Evolutionary conservation across 30 jellyfish, hydroid and myxozoan genomes (phyloP), one percentile per base, ranked within the genome.

Genomic region (Turritopsis rubra): DNA sequence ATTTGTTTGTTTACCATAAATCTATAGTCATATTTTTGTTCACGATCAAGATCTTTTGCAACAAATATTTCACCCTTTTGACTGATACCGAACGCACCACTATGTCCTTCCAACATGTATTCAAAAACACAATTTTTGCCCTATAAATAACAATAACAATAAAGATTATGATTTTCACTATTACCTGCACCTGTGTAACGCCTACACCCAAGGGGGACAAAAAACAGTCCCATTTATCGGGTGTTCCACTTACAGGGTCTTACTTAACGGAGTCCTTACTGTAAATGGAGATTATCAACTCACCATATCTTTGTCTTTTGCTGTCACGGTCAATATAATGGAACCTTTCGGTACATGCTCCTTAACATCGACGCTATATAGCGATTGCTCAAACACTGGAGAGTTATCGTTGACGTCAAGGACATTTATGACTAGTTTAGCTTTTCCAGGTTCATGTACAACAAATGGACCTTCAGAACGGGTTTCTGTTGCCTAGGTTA

Each of bases 301-400:
- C 82, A 90, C 97, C 81, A 65, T 81, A 80, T 91, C 97, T 28
- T 26, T 65, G 73, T 91, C 97, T 28, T 20, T 31, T 22, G 97
- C 97, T 41, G 78, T 41, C 31, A 75, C 86, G 22, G 84, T 93
- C 22, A 83, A 30, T 28, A 91, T 89, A 71, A 26, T 74, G 1
- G 93, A 29, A 52, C 95, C 96, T 60, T 41, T 65, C 1, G 17
- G 24, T 25, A 21, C 85, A 28, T 82, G 71, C 53, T 82, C 88
- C 16, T 21, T 65, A 54, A 82, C 88, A 0, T 82, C 28, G 0
- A n/a, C 41, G 53, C 53, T 52, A 25, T 8, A 82, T 21, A 21
- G 68, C 18, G 71, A 25, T 4, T 31, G 74, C 52, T 29, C 73
- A 71, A 82, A 82, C 52, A 24, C 16, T 0, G 88, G 88, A 16